Percentiles rank a stretch among this genome's conserved stretches.
These are phyloP conservation scores for Drosophila yooni DNA, from an alignment of 2,888 invertebrate species.

Conservation along the genomic window DNA sequence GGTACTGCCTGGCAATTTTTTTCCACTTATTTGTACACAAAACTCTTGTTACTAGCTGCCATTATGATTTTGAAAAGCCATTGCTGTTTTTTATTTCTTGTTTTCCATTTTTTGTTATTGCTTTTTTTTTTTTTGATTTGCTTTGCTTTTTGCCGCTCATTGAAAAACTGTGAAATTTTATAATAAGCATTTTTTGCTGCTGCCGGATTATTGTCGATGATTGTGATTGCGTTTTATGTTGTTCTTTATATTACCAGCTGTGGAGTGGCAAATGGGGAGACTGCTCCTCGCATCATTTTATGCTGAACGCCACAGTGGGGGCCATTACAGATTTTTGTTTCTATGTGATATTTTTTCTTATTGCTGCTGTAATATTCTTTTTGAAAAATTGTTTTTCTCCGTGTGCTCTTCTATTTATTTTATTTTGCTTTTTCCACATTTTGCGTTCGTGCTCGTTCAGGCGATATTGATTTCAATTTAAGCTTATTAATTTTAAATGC, in stretches of 20 bases:
- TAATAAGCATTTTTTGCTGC: conserved; percentile 82
- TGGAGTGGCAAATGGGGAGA: conserved; percentile 22
- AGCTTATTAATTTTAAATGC: conserved; percentile 78
- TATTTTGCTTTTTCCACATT: conserved; percentile 21
- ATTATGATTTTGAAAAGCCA: conserved; percentile 84
- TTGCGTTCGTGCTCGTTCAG: conserved; percentile 54
- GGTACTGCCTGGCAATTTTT: conserved; percentile 56
- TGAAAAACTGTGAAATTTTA: conserved; percentile 83
- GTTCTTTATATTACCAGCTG: conserved; percentile 72
- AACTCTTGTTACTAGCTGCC: conserved; percentile 84
- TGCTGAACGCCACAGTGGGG: conserved; percentile 30
- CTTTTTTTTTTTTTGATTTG: conserved; percentile 10
- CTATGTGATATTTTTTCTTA: conserved; percentile 37
- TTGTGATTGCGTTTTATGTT: conserved; percentile 82
- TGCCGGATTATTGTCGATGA: conserved; percentile 83
- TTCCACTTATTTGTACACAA: conserved; percentile 76
- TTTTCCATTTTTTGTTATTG: conserved; percentile 28
- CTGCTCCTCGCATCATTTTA: conserved; percentile 17
- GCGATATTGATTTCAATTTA: conserved; percentile 76
- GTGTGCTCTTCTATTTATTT: conserved; percentile 40
- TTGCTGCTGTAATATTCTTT: conserved; percentile 71
- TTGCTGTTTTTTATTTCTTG: conserved; percentile 61
- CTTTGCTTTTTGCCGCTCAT: conserved; percentile 65
- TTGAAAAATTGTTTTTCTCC: conserved; percentile 66
- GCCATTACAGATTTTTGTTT: conserved; percentile 41